These are phyloP conservation scores for Nerophis lumbriciformis DNA, from an alignment of 2,113 vertebrate genomes.

Conservation along the genomic window DNA sequence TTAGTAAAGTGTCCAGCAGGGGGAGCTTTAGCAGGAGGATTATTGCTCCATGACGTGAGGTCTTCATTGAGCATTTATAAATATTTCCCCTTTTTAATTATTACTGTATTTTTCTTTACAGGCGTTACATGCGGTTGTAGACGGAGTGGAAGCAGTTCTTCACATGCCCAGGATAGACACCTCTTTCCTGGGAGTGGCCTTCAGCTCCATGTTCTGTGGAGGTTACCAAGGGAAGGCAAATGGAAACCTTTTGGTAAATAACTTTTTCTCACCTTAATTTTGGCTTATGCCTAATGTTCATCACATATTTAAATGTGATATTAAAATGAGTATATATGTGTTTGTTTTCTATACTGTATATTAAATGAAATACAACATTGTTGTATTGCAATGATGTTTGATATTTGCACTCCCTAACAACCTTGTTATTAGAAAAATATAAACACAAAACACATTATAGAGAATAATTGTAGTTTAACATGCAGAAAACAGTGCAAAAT, in stretches of 20 bases:
- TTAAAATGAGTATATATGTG: no score
- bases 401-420: no score
- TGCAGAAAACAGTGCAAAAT: no score
- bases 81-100: no score
- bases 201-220: conserved; percentile 55
- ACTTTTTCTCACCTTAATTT: background rate
- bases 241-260: conserved; percentile 56
- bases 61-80: background rate
- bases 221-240: conserved; percentile 34
- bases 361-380: no score
- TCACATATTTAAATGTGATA: no score
- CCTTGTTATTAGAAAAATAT: no score
- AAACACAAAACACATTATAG: no score
- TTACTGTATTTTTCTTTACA: conserved; percentile 14
- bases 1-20: background rate
- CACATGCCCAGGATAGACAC: background rate
- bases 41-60: background rate
- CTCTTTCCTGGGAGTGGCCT: conserved; percentile 33
- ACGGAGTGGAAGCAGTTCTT: background rate
- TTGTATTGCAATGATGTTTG: no score
- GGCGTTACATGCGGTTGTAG: conserved; percentile 22
- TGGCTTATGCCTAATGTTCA: no score
- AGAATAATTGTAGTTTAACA: no score
- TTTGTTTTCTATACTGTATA: no score
- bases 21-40: background rate